Evolutionary conservation across 2,888 invertebrate genomes (phyloP).

Genomic region (Chesias legatella): DNA sequence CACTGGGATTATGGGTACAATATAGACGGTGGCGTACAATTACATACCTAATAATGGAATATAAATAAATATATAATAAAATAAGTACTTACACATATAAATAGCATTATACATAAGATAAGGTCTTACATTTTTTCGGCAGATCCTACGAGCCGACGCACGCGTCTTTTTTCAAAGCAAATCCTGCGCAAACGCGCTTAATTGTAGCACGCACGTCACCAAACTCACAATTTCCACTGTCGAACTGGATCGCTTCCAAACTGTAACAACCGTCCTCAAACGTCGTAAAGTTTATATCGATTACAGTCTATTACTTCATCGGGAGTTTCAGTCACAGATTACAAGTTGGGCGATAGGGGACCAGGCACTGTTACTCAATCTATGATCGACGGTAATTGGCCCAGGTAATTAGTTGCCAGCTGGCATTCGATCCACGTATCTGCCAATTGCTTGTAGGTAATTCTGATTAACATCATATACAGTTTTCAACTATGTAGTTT

Average conservation of each 20-base stretch:
- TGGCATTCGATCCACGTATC: slow-evolving; percentile 10
- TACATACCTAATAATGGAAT: no score
- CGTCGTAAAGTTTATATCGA: slow-evolving; percentile 64
- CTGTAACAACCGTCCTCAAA: slow-evolving; percentile 49
- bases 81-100: no score
- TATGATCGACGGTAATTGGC: no score
- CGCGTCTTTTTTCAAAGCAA: no score
- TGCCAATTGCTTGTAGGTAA: slow-evolving; percentile 5
- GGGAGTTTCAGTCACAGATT: slow-evolving; percentile 32
- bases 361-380: background rate
- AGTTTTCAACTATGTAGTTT: no score
- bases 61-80: no score
- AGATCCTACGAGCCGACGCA: no score
- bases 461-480: background rate
- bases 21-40: no score
- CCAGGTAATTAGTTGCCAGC: slow-evolving; percentile 9
- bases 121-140: no score
- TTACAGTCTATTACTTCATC: slow-evolving; percentile 62
- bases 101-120: no score
- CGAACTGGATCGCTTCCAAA: background rate
- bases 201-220: background rate
- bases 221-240: slow-evolving; percentile 1
- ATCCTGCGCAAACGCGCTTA: slow-evolving; percentile 1
- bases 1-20: no score
- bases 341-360: slow-evolving; percentile 21